A percentile compares a stretch with the other conserved stretches of the same genome.
Conservation (phyloP, 2,797 vertebrate species). For the Rhadinocentrus ornatus region DNA sequence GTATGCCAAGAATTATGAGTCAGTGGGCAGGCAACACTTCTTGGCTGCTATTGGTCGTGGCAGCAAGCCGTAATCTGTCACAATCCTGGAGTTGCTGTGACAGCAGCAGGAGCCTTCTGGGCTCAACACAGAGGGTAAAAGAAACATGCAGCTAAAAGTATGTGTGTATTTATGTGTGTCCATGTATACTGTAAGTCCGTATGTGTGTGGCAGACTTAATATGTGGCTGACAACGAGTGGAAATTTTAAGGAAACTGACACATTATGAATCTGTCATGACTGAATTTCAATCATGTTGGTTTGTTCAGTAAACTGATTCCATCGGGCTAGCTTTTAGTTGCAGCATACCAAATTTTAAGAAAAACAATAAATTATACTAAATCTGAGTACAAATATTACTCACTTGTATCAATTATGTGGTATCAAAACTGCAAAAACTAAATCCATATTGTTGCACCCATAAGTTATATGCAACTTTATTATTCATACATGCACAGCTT, state of each 20-base stretch:
- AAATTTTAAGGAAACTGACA: slow-evolving; percentile 4
- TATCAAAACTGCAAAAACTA: slow-evolving; percentile 13
- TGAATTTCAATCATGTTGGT: slow-evolving; percentile 14
- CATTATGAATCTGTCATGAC: slow-evolving; percentile 13
- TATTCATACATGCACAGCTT: slow-evolving; percentile 3
- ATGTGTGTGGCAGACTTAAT: slow-evolving; percentile 24
- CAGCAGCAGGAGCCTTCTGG: slow-evolving; percentile 80
- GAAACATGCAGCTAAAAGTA: slow-evolving; percentile 56
- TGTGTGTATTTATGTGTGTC: slow-evolving; percentile 34
- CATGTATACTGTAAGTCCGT: slow-evolving; percentile 31
- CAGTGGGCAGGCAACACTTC: slow-evolving; percentile 79
- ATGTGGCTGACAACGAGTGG: not conserved
- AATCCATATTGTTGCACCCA: slow-evolving; percentile 13
- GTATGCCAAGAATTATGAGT: slow-evolving; percentile 86
- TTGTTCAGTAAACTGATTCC: slow-evolving; percentile 22
- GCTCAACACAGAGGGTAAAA: slow-evolving; percentile 74
- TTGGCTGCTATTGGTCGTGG: slow-evolving; percentile 80
- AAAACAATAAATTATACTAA: slow-evolving; percentile 23
- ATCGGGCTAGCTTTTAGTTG: slow-evolving; percentile 15
- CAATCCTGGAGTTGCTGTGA: slow-evolving; percentile 82
- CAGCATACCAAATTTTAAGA: not conserved
- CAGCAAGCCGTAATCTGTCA: slow-evolving; percentile 83
- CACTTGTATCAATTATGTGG: slow-evolving; percentile 10
- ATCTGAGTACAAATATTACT: slow-evolving; percentile 30
- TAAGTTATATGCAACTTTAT: slow-evolving; percentile 20